Evolutionary conservation across 2,888 invertebrate species (phyloP).

Genomic region (Oeneis ivallda): DNA sequence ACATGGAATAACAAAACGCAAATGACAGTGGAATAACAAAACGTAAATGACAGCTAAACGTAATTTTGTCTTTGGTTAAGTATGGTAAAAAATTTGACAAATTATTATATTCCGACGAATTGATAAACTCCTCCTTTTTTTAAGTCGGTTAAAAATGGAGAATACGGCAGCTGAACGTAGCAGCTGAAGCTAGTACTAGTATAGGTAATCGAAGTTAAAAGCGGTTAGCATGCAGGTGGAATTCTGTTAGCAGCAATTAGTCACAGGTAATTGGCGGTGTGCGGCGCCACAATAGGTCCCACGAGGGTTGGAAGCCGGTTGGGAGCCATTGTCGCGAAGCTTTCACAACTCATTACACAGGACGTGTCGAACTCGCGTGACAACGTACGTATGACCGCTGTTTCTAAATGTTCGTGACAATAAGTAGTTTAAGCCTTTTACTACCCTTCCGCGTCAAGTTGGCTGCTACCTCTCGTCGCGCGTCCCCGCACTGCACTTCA

Average conservation of each 20-base stretch:
- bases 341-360: slow-evolving; percentile 71
- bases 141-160: too few species aligned
- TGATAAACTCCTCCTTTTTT: too few species aligned
- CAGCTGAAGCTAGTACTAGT: neutral
- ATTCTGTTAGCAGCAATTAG: slow-evolving; percentile 53
- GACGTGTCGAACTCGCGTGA: slow-evolving; percentile 49
- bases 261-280: slow-evolving; percentile 58
- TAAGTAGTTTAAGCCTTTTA: neutral
- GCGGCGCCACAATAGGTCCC: slow-evolving; percentile 32
- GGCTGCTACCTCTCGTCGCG: too few species aligned
- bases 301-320: slow-evolving; percentile 51
- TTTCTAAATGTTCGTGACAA: slow-evolving; percentile 7
- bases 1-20: too few species aligned
- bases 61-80: too few species aligned
- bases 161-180: neutral
- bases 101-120: too few species aligned
- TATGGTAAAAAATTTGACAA: too few species aligned
- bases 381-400: slow-evolving; percentile 19
- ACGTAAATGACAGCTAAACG: too few species aligned
- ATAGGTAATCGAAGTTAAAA: slow-evolving; percentile 14
- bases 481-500: too few species aligned
- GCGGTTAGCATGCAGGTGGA: slow-evolving; percentile 23
- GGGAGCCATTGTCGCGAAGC: slow-evolving; percentile 56
- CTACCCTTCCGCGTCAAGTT: neutral
- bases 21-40: too few species aligned